Evolutionary conservation across 2,888 invertebrate genomes (phyloP), one percentile per base, ranked within the genome.

Genomic region (Drosophila falleni): DNA sequence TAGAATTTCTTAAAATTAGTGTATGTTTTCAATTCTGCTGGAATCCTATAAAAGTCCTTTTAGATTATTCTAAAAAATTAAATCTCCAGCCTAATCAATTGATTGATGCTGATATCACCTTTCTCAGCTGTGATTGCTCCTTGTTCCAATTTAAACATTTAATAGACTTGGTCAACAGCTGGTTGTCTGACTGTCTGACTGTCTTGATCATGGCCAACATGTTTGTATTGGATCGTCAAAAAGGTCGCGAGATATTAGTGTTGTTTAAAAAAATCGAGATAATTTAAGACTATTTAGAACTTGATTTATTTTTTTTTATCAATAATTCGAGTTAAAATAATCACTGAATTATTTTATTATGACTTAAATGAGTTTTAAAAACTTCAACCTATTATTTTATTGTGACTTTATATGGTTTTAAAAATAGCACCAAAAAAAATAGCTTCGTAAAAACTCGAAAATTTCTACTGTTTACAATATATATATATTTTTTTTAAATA

Each of bases 201-300:
- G 26, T 37, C 47, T 35, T 47, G 59, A 60, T 60, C 59, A 50
- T 67, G 89, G 90, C 74, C 80, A 88, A 90, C 90, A 71, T 81
- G 86, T 89, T 78, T 62, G 42, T n/a, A 58, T 10, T 37, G 44
- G 50, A 33, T 39, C 58, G 41, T 15, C 42, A 51, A 31, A 56
- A 66, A 59, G 44, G 35, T 8, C 37, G 5, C 5, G 6, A 37
- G 6, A 37, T 0, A 8, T n/a, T 6, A n/a, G 37, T 37, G 37
- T n/a, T 37, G n/a, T 37, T 6, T 2, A 37, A n/a, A 37, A n/a
- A n/a, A 2, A n/a, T n/a, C 2, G 1, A 4, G 6, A n/a, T 2
- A 37, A 8, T 37, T 37, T 29, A 3, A 5, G 8, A 8, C 29
- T 29, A 29, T 29, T 29, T 29, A 29, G 1, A 29, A 29, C 8